Evolutionary conservation across 35 echinoderm and acorn worm species (phyloP).

Genomic region (Apostichopus parvimensis): DNA sequence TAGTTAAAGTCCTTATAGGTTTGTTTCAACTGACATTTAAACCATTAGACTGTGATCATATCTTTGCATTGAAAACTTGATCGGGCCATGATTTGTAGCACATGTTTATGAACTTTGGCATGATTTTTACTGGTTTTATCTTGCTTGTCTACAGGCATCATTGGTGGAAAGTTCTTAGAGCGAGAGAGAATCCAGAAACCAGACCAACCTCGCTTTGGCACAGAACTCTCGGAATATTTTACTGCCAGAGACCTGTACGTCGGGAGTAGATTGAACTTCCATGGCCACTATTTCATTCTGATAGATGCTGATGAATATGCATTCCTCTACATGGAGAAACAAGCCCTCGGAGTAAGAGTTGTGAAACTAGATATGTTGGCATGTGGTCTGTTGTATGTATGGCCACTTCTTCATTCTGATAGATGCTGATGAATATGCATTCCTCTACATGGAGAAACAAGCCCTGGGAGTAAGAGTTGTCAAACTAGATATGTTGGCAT

Average conservation of each 20-base stretch:
- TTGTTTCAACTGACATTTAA: no score
- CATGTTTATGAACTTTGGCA: no score
- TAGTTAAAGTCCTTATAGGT: no score
- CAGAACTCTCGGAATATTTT: slow-evolving; percentile 85
- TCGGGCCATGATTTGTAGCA: no score
- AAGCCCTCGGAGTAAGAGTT: neutral
- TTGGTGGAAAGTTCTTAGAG: slow-evolving; percentile 95
- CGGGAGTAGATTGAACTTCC: slow-evolving; percentile 93
- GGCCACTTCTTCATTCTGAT: slow-evolving; percentile 54
- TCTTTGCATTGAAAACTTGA: no score
- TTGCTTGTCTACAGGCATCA: slow-evolving; percentile 70
- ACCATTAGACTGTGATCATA: no score
- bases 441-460: no score
- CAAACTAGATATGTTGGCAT: no score
- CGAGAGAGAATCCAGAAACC: slow-evolving; percentile 94
- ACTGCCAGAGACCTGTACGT: slow-evolving; percentile 84
- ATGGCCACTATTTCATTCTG: slow-evolving; percentile 76
- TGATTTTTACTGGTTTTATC: neutral
- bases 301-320: no score
- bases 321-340: no score
- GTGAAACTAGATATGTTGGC: no score
- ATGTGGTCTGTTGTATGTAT: slow-evolving; percentile 58
- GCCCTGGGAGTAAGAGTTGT: slow-evolving; percentile 56
- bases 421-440: no score
- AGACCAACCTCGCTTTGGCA: slow-evolving; percentile 85